Evolutionary conservation across 2,113 vertebrate genomes (phyloP).

Genomic region (Seriola rivoliana): DNA sequence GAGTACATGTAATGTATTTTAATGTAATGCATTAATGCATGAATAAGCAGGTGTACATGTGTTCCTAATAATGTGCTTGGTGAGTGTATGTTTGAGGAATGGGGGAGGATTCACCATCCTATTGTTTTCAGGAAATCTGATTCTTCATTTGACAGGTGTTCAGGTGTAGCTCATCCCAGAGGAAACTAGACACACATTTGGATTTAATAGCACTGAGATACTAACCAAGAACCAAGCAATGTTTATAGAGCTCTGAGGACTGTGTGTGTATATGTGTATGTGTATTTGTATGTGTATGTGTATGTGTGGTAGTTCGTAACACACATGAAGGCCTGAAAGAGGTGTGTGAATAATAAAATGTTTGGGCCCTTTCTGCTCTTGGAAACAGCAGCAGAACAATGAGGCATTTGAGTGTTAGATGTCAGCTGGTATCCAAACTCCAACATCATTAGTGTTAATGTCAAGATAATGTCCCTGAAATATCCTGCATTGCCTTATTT

Average conservation of each 20-base stretch:
- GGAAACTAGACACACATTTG: constrained; percentile 5
- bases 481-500: constrained; percentile 34
- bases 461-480: constrained; percentile 58
- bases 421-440: constrained; percentile 48
- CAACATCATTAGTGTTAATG: constrained; percentile 66
- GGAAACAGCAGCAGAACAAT: constrained; percentile 14
- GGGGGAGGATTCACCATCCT: not conserved
- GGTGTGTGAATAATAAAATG: constrained; percentile 12
- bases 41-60: too few species aligned
- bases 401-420: constrained; percentile 36
- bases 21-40: too few species aligned
- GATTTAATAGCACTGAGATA: not conserved
- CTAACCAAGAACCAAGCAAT: too few species aligned
- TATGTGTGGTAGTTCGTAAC: not conserved
- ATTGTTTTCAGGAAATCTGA: constrained; percentile 18
- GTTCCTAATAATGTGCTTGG: too few species aligned
- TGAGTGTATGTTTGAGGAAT: constrained; percentile 1
- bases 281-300: not conserved
- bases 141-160: constrained; percentile 22
- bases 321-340: not conserved
- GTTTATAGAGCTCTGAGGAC: not conserved
- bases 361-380: constrained; percentile 8
- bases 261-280: not conserved
- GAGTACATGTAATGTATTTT: too few species aligned
- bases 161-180: constrained; percentile 20